These are phyloP conservation scores for Carlito syrichta DNA, from an alignment of 2,113 vertebrate genomes.

Conservation along the genomic window DNA sequence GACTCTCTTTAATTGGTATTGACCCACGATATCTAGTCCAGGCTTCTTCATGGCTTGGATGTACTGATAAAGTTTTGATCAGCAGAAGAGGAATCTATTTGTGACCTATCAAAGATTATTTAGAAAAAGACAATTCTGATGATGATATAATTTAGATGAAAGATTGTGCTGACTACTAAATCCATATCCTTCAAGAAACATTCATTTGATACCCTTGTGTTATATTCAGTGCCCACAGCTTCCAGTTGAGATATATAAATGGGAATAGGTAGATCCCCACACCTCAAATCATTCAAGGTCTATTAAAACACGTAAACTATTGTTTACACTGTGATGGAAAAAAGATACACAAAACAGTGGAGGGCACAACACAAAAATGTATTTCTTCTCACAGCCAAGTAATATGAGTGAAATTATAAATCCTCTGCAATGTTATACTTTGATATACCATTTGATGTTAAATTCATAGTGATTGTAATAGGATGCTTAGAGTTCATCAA, in stretches of 20 bases:
- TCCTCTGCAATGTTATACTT: neutral
- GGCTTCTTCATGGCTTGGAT: neutral
- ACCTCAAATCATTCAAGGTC: neutral
- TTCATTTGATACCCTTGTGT: neutral
- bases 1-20: neutral
- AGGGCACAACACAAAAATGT: neutral
- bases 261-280: neutral
- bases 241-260: neutral
- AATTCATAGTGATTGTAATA: neutral
- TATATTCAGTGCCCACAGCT: neutral
- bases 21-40: rapidly evolving
- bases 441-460: neutral
- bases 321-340: neutral
- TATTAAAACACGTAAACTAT: neutral
- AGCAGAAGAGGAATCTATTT: neutral
- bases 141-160: neutral
- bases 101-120: neutral
- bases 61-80: neutral
- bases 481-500: neutral
- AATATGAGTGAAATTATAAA: neutral
- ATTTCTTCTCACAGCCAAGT: neutral
- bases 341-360: neutral
- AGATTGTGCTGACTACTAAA: neutral
- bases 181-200: neutral
- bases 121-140: neutral